Evolutionary conservation across 2,888 invertebrate species (phyloP).

Genomic region (Spatulosminthurus flaviceps): DNA sequence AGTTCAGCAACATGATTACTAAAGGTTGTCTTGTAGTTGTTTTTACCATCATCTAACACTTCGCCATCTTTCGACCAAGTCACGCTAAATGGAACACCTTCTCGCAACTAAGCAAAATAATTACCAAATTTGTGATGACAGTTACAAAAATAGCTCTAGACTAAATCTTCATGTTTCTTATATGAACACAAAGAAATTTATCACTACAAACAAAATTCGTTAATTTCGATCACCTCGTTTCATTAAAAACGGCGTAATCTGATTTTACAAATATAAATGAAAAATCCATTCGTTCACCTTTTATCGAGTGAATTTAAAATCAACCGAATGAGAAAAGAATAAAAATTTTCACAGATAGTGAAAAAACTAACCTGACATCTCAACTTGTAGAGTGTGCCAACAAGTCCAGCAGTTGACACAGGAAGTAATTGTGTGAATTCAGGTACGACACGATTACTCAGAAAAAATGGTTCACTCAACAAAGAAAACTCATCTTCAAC

Average conservation of each 20-base stretch:
- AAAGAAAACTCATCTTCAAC: slow-evolving; percentile 40
- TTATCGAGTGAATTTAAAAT: background rate
- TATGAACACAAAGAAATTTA: background rate
- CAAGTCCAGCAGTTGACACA: slow-evolving; percentile 43
- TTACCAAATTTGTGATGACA: background rate
- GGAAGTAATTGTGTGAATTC: slow-evolving; percentile 49
- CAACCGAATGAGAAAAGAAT: background rate
- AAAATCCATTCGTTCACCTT: background rate
- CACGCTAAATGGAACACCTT: slow-evolving; percentile 41
- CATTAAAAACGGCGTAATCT: no score
- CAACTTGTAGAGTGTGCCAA: slow-evolving; percentile 42
- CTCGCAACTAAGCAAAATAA: slow-evolving; percentile 39
- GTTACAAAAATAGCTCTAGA: background rate
- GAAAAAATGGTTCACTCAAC: slow-evolving; percentile 48
- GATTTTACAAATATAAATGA: no score
- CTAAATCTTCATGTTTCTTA: no score
- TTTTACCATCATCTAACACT: slow-evolving; percentile 7
- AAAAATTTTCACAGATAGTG: slow-evolving; percentile 15
- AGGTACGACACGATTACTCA: slow-evolving; percentile 47
- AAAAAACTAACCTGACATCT: slow-evolving; percentile 46
- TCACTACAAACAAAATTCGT: no score
- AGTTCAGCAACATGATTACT: slow-evolving; percentile 67
- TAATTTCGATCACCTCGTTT: no score
- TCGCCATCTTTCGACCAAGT: slow-evolving; percentile 46
- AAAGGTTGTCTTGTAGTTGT: slow-evolving; percentile 20